Conservation (phyloP, 1,140 invertebrate genomes). For the Notospermus geniculatus region DNA sequence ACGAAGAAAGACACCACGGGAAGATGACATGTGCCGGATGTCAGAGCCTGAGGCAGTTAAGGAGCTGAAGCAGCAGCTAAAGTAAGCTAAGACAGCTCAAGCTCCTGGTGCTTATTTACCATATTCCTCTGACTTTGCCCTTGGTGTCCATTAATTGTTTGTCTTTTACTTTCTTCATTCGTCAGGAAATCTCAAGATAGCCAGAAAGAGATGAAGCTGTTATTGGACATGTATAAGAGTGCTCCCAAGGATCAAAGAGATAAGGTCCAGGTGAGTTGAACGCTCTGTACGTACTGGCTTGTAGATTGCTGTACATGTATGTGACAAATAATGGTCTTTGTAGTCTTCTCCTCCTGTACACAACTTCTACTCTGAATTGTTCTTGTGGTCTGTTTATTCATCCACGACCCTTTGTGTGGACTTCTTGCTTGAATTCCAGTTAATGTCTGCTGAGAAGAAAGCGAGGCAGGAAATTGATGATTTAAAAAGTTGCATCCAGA, state of each 20-base stretch:
- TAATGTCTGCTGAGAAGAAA: constrained; percentile 94
- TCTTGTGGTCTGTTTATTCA: neutral
- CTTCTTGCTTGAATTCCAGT: constrained; percentile 32
- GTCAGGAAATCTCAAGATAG: constrained; percentile 76
- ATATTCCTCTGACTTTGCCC: too few species aligned
- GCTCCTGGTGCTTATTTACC: neutral
- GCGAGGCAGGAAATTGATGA: constrained; percentile 82
- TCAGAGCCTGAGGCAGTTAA: constrained; percentile 67
- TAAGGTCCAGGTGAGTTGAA: constrained; percentile 72
- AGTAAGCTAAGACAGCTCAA: constrained; percentile 63
- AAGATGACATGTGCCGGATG: constrained; percentile 45
- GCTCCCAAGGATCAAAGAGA: constrained; percentile 94
- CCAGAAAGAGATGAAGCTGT: constrained; percentile 73
- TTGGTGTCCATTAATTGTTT: neutral
- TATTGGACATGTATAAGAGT: constrained; percentile 96
- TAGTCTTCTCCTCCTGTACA: too few species aligned
- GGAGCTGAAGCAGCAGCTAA: constrained; percentile 86
- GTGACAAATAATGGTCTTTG: too few species aligned
- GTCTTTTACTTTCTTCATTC: constrained; percentile 16
- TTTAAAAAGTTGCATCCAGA: constrained; percentile 62
- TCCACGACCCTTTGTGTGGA: neutral
- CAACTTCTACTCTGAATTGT: too few species aligned
- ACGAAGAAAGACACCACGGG: neutral
- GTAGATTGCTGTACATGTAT: too few species aligned
- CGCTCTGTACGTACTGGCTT: too few species aligned